Base-by-base conservation (phyloP, 1,140 invertebrate species). In the Cataglyphis hispanica region DNA sequence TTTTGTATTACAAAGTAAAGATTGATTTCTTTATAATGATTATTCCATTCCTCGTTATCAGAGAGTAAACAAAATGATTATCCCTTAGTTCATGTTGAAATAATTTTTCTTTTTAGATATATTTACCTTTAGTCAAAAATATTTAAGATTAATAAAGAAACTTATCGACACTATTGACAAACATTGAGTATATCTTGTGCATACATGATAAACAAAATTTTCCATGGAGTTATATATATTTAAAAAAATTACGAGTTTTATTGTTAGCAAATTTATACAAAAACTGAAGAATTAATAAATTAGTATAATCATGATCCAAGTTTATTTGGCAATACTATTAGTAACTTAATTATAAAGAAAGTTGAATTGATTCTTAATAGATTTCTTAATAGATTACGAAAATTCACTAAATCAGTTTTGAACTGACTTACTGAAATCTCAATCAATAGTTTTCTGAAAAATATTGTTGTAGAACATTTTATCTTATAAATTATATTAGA, bases 401-500 rank as follows among this genome's bases (percentile, higher is more conserved):
- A 76, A 4, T 10, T 58, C 13, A 7, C 13, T 3, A 56, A 72
- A 2, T 75, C 13, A 27, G 22, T 76, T 61, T 10, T 27, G 2
- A 19, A 61, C 2, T 40, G 34, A 43, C 11, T 40, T 40, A n/a
- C 25, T 37, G 56, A 75, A 27, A 61, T 60, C 16, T 61, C 11
- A 27, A 61, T 69, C 13, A 25, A 43, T 67, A 2, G 27, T 8
- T 70, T 22, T 10, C 1, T 25, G 1, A 25, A 43, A 75, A 37
- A 60, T 25, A 19, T 58, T 6, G 6, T 75, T 22, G n/a, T 34
- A 56, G 31, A n/a, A 70, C 46, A 6, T 19, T 19, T 72, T 72
- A 53, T 34, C 27, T 70, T 70, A 40, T 4, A 11, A 75, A 58
- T 37, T 74, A 74, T 7, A 13, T 74, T 58, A 50, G 43, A 46